Percentiles rank a stretch among this genome's conserved stretches.
Conservation (phyloP, 2,888 invertebrate genomes). For the Hydropsyche betteni region DNA sequence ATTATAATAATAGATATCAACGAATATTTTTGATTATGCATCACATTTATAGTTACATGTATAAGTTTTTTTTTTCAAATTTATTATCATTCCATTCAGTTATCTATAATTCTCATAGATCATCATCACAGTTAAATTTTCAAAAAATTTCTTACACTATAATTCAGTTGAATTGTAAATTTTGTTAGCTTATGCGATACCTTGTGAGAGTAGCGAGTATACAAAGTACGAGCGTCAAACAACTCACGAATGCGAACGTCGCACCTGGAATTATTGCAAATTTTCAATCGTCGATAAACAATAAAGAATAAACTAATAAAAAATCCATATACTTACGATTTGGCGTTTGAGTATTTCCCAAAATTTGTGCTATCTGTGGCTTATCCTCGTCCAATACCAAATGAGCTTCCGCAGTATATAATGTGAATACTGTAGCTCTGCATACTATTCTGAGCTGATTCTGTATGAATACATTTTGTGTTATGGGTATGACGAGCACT, state of each 20-base stretch:
- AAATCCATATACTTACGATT: conserved; percentile 3
- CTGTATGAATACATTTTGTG: conserved; percentile 37
- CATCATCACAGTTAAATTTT: too few relatives aligned
- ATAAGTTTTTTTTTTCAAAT: too few relatives aligned
- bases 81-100: too few relatives aligned
- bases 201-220: too few relatives aligned
- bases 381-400: conserved; percentile 43
- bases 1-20: neutral
- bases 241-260: too few relatives aligned
- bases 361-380: conserved; percentile 39
- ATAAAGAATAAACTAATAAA: neutral
- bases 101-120: too few relatives aligned
- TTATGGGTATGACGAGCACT: conserved; percentile 33
- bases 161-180: too few relatives aligned
- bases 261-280: neutral
- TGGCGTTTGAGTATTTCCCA: conserved; percentile 36
- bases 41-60: too few relatives aligned
- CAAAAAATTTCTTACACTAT: too few relatives aligned
- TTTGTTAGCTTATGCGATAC: too few relatives aligned
- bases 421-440: conserved; percentile 37
- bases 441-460: conserved; percentile 39
- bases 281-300: neutral
- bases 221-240: too few relatives aligned
- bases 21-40: conserved; percentile 8
- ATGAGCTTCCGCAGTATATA: conserved; percentile 39